Conservation (phyloP, 2,113 vertebrate species). For the Hippopotamus amphibius region DNA sequence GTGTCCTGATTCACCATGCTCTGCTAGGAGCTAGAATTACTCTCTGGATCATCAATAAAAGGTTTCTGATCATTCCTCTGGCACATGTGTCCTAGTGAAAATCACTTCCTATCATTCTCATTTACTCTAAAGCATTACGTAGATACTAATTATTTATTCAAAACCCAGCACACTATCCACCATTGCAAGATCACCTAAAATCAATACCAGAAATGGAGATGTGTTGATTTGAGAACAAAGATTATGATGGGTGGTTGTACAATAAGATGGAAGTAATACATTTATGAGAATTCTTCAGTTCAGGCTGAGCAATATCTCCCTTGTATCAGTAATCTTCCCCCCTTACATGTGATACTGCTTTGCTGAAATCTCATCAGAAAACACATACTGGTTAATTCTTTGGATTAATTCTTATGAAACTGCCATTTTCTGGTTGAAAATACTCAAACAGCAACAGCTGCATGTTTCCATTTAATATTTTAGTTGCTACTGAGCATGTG, state of each 20-base stretch:
- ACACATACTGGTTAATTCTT: not conserved
- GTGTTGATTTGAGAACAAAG: not conserved
- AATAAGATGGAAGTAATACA: not conserved
- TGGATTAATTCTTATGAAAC: not conserved
- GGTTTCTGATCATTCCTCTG: not conserved
- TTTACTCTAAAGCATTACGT: not conserved
- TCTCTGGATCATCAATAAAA: not conserved
- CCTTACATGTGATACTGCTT: not conserved
- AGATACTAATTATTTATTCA: not conserved
- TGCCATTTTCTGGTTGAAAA: not conserved
- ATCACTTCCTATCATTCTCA: not conserved
- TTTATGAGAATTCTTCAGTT: not conserved
- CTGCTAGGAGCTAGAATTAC: not conserved
- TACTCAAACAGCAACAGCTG: not conserved
- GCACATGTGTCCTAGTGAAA: not conserved
- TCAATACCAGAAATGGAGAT: not conserved
- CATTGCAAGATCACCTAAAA: not conserved
- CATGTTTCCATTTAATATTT: not conserved
- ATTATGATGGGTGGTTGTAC: not conserved
- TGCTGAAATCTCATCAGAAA: not conserved
- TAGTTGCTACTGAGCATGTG: not conserved
- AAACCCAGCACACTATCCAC: not conserved
- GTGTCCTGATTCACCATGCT: not conserved
- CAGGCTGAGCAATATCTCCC: not conserved
- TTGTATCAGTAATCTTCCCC: not conserved